These are phyloP conservation scores for Nasonovia ribisnigri DNA, from an alignment of 2,888 invertebrate species.

Conservation along the genomic window DNA sequence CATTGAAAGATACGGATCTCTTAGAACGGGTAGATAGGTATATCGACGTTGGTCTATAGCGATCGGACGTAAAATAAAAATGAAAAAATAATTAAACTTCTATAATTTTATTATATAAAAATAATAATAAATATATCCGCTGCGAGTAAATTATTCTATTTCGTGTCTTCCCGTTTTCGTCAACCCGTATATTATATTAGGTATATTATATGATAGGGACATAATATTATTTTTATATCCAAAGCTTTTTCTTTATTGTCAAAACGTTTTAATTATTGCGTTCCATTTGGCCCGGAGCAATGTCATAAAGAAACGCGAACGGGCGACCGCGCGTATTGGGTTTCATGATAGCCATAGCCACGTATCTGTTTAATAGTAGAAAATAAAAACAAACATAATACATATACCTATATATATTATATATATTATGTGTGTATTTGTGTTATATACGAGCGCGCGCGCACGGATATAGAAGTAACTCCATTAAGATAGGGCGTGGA, in stretches of 20 bases:
- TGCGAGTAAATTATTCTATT: background rate
- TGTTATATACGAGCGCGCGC: background rate
- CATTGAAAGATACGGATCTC: slow-evolving; percentile 47
- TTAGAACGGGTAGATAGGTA: background rate
- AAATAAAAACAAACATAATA: slow-evolving; percentile 14
- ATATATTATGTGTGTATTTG: background rate
- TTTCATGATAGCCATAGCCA: slow-evolving; percentile 10
- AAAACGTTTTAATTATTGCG: slow-evolving; percentile 43
- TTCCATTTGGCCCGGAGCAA: slow-evolving; percentile 22
- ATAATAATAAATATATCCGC: background rate
- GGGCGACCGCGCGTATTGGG: slow-evolving; percentile 12
- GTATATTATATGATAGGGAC: background rate
- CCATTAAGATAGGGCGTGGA: slow-evolving; percentile 58
- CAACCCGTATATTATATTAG: background rate
- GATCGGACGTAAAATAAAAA: background rate
- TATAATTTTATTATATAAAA: background rate
- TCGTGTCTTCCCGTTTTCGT: background rate
- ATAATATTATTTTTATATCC: background rate
- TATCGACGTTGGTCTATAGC: background rate
- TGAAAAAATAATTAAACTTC: background rate
- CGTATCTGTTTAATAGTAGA: background rate
- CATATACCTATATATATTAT: background rate
- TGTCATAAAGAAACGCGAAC: slow-evolving; percentile 32
- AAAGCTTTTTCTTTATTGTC: background rate
- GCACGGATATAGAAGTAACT: slow-evolving; percentile 32